Conservation (phyloP, 2,113 vertebrate species). For the Varanus komodoensis region DNA sequence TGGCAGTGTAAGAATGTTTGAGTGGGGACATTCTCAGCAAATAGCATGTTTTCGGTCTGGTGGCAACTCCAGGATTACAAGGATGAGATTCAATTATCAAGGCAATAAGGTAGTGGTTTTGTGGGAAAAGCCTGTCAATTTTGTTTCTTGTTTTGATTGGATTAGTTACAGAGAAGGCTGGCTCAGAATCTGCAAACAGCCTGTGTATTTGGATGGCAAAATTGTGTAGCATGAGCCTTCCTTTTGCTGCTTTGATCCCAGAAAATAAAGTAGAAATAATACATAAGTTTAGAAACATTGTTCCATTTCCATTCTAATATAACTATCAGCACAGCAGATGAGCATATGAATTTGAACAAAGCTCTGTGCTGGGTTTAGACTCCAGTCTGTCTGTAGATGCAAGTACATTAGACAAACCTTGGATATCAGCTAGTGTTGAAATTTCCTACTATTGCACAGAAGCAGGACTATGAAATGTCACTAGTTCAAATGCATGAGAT, state of each 20-base stretch:
- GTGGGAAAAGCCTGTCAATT: too few relatives aligned
- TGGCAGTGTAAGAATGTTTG: slow-evolving; percentile 98
- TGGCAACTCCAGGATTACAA: slow-evolving; percentile 93
- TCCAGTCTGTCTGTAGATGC: not conserved
- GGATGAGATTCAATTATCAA: slow-evolving; percentile 96
- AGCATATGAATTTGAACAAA: not conserved
- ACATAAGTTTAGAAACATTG: not conserved
- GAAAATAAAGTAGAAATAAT: not conserved
- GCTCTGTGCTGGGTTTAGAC: not conserved
- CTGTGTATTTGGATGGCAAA: not conserved
- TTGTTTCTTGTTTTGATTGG: not conserved
- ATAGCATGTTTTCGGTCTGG: slow-evolving; percentile 96
- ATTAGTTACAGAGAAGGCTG: too few relatives aligned
- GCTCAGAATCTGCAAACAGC: not conserved
- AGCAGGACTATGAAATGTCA: not conserved
- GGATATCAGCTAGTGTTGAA: not conserved
- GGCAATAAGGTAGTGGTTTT: slow-evolving; percentile 90
- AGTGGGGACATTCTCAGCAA: slow-evolving; percentile 98
- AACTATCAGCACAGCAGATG: not conserved
- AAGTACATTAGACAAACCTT: not conserved
- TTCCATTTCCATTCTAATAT: not conserved
- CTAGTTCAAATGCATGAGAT: not conserved
- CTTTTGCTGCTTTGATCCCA: not conserved
- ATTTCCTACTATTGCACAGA: not conserved
- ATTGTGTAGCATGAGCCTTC: not conserved